phyloP scores from a whole-genome alignment of 2,113 vertebrate species.

The Gavialis gangeticus region DNA sequence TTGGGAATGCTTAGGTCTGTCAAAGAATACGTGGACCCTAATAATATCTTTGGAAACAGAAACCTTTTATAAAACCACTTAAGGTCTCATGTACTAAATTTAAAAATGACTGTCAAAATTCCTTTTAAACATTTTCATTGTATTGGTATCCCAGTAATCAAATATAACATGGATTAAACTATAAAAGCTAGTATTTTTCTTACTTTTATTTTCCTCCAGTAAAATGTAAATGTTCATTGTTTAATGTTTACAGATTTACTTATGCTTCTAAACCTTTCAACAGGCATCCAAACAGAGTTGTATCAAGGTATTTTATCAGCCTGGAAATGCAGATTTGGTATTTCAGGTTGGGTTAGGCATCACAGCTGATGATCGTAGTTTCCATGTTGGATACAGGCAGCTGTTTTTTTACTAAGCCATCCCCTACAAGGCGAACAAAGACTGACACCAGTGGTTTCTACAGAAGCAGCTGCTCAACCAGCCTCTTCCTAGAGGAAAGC shows the following conservation, averaged over 20 bases:
- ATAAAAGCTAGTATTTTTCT: conserved; percentile 63
- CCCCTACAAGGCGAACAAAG: conserved; percentile 64
- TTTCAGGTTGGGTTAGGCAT: conserved; percentile 65
- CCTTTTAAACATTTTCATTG: conserved; percentile 60
- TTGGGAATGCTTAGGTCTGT: conserved; percentile 96
- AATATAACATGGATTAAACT: conserved; percentile 80
- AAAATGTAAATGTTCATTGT: conserved; percentile 70
- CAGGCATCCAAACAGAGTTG: conserved; percentile 4
- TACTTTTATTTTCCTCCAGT: conserved; percentile 64
- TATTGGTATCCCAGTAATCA: conserved; percentile 83
- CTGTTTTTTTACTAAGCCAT: conserved; percentile 67
- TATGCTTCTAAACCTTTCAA: conserved; percentile 60
- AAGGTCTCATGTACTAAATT: conserved; percentile 55
- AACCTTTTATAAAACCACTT: conserved; percentile 92
- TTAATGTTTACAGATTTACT: conserved; percentile 69
- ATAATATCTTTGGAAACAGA: conserved; percentile 97
- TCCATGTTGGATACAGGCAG: conserved; percentile 66
- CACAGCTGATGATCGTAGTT: conserved; percentile 60
- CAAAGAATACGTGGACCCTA: conserved; percentile 96
- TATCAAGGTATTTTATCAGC: conserved; percentile 40
- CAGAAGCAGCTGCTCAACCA: conserved; percentile 63
- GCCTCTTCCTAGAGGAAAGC: conserved; percentile 52
- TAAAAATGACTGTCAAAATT: conserved; percentile 58
- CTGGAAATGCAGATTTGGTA: conserved; percentile 56
- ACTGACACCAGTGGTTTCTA: conserved; percentile 63